Evolutionary conservation across 2,888 invertebrate species (phyloP).

Genomic region (Micoletzkya japonica): DNA sequence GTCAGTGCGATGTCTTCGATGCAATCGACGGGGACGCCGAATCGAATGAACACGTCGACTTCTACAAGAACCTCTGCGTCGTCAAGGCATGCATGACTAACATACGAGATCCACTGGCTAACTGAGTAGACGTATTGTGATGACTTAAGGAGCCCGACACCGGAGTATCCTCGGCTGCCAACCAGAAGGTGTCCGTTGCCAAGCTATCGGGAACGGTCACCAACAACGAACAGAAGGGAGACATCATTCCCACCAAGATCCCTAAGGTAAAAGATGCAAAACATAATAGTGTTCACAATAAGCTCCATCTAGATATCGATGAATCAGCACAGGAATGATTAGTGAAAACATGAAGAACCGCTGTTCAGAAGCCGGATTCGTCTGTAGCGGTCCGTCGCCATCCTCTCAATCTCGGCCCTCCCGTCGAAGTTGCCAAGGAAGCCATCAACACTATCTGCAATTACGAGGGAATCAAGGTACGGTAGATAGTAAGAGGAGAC

Average conservation of each 20-base stretch:
- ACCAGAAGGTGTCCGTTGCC: constrained; percentile 53
- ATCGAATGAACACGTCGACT: constrained; percentile 59
- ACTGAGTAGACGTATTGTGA: too few relatives aligned
- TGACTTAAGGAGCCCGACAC: constrained; percentile 51
- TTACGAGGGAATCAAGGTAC: constrained; percentile 63
- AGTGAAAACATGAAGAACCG: neutral
- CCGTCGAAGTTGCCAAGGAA: constrained; percentile 52
- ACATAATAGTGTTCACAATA: neutral
- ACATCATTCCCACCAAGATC: constrained; percentile 37
- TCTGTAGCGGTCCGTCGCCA: constrained; percentile 22
- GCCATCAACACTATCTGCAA: constrained; percentile 63
- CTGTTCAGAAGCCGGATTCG: neutral
- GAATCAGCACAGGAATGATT: too few relatives aligned
- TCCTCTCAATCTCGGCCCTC: constrained; percentile 47
- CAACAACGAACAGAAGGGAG: constrained; percentile 37
- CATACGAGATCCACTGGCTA: neutral
- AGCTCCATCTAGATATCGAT: too few relatives aligned
- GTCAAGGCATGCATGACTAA: constrained; percentile 47
- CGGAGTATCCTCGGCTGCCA: constrained; percentile 56
- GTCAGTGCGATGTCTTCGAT: constrained; percentile 59
- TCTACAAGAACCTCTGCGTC: constrained; percentile 62
- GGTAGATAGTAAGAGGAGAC: neutral
- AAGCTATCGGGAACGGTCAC: constrained; percentile 43
- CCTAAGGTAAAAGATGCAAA: neutral
- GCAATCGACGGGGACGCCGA: constrained; percentile 52